These are phyloP conservation scores for Sipha maydis DNA, from an alignment of 2,888 invertebrate species.

Conservation along the genomic window DNA sequence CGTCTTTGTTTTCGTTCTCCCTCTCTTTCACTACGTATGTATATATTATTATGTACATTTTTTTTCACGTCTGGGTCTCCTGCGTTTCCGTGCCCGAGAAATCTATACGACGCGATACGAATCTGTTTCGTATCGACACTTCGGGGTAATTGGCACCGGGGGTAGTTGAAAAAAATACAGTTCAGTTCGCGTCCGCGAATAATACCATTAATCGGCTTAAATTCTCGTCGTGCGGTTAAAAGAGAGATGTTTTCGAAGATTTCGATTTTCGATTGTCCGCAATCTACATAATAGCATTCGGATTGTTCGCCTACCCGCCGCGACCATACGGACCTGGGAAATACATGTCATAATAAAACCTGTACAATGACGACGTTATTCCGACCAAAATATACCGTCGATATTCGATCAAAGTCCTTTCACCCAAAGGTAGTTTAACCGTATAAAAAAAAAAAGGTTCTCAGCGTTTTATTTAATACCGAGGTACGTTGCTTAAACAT, in stretches of 20 bases:
- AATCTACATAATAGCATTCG: neutral
- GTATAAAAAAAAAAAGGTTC: neutral
- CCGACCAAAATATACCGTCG: neutral
- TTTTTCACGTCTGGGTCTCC: constrained; percentile 8
- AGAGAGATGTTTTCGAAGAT: neutral
- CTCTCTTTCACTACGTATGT: neutral
- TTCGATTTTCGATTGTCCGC: neutral
- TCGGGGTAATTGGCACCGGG: neutral
- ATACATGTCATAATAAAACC: neutral
- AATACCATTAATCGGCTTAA: constrained; percentile 36
- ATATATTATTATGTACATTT: neutral
- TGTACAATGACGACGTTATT: neutral
- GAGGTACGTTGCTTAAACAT: neutral
- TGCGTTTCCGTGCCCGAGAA: neutral
- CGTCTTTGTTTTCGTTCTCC: neutral
- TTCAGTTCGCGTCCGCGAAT: neutral
- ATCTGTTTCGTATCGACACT: constrained; percentile 13
- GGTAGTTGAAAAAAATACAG: neutral
- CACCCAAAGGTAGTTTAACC: neutral
- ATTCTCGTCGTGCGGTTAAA: neutral
- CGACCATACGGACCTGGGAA: neutral
- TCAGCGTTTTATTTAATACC: neutral
- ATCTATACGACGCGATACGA: constrained; percentile 7
- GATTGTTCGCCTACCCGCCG: neutral
- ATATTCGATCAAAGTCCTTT: neutral